Evolutionary conservation across 2,113 vertebrate genomes (phyloP), one percentile per base, ranked within the genome.

Genomic region (Melierax canorus): DNA sequence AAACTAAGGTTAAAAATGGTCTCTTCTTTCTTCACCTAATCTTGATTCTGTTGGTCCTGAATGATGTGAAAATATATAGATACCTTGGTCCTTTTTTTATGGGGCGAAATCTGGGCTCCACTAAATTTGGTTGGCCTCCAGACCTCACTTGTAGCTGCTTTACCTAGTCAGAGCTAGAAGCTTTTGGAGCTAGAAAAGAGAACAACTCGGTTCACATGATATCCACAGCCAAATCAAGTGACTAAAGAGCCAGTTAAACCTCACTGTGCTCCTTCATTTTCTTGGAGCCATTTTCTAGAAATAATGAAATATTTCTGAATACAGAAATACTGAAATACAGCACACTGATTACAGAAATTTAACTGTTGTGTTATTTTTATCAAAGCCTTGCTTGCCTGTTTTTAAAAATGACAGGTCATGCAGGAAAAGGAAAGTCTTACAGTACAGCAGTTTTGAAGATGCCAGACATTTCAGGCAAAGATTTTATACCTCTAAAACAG

Each of bases 1-100:
- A 53, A 73, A 74, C 9, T 62, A 36, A 45, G 7, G 4, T 50
- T 79, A 66, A 81, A 45, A 92, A 17, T 24, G 19, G 19, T 22
- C 3, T 12, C 15, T 41, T 63, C 14, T 68, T 64, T 45, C n/a
- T 69, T 82, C 18, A n/a, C 10, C 7, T 72, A 15, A 10, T 55
- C 34, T 66, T 74, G 17, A 73, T 74, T 53, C n/a, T 68, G 3
- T 53, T 88, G 12, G 27, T 94, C 16, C 48, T 45, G 45, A 56
- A 66, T 29, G 20, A 30, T 39, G 21, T 58, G 23, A 60, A 59
- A 74, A 83, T 34, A 36, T 9, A 16, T 55, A 68, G 21, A 23
- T 66, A 39, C 0, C 1, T 5, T 51, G 15, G 12, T 4, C 9
- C 5, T 10, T 50, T 39, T 39, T 55, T 69, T 21, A n/a, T 9